Base-by-base conservation (phyloP, 2,113 vertebrate species). In the Pan troglodytes region DNA sequence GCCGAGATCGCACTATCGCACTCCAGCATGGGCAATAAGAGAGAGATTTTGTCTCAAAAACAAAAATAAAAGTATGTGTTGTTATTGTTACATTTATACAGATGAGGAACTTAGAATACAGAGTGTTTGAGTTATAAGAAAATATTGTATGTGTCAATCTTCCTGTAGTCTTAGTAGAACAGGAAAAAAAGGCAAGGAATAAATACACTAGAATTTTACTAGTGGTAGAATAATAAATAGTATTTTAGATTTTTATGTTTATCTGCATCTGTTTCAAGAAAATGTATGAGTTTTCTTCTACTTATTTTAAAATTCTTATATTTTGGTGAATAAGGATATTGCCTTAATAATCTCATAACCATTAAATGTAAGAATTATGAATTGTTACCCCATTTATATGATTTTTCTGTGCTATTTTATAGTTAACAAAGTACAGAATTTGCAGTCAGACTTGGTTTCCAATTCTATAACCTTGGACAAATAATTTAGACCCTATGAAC, bases 201-300 rank as follows among this genome's bases (percentile, higher is more conserved):
- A 94, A 92, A 87, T n/a, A 55, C 8, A 82, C 70, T n/a, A 79
- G 32, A 91, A 94, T 88, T 43, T 75, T 80, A 76, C 45, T n/a
- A 90, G 32, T 87, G 13, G 8, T 61, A 72, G 40, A 75, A n/a
- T 55, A 27, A 57, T 61, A 52, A 14, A 40, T 64, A 32, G 9
- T 90, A 7, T 73, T 75, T 76, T 68, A 25, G 9, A 59, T 75
- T 7, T 78, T 72, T 43, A 40, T 94, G 22, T 79, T 93, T 86
- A 40, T 76, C 8, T 76, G 2, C 8, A 68, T 86, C 22, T 88
- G 4, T 94, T 92, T 94, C 61, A 95, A 90, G 10, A 92, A 83
- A 3, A 32, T 5, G 67, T 32, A 48, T 11, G 18, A 16, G 75
- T 93, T 61, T 89, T 5, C 43, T 89, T 76, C 9, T 70, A 43